Evolutionary conservation across 2,113 vertebrate genomes (phyloP).

Genomic region (Lates calcarifer): DNA sequence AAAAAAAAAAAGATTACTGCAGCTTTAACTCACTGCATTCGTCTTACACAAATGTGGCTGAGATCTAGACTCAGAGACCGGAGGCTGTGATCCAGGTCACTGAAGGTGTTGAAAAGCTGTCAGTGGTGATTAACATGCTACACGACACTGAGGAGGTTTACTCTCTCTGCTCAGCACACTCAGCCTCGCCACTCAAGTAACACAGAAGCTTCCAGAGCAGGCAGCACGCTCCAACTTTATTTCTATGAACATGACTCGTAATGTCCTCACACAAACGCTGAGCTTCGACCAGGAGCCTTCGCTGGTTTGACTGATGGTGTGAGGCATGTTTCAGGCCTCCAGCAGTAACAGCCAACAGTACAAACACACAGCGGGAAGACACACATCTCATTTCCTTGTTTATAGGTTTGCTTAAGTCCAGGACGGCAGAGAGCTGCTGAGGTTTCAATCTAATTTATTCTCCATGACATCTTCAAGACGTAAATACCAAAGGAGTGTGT

Average conservation of each 20-base stretch:
- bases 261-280: background rate
- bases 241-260: constrained; percentile 1
- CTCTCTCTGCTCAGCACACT: constrained; percentile 16
- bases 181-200: constrained; percentile 2
- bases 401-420: constrained; percentile 1
- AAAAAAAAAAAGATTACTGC: background rate
- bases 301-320: background rate
- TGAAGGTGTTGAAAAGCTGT: constrained; percentile 49
- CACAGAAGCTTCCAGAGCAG: constrained; percentile 21
- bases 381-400: constrained; percentile 8
- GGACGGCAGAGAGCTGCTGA: background rate
- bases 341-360: background rate
- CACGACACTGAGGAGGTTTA: constrained; percentile 23
- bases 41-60: background rate
- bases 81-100: constrained; percentile 22
- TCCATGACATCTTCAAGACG: background rate
- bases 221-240: background rate
- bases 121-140: constrained; percentile 50
- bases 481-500: background rate
- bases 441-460: constrained; percentile 22
- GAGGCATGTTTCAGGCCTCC: background rate
- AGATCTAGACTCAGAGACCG: background rate
- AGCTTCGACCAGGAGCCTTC: background rate
- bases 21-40: background rate
- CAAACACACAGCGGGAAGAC: background rate